A percentile compares a stretch with the other conserved stretches of the same genome.
Evolutionary conservation across 1,140 invertebrate genomes (phyloP).

Genomic region (Microplitis mediator): DNA sequence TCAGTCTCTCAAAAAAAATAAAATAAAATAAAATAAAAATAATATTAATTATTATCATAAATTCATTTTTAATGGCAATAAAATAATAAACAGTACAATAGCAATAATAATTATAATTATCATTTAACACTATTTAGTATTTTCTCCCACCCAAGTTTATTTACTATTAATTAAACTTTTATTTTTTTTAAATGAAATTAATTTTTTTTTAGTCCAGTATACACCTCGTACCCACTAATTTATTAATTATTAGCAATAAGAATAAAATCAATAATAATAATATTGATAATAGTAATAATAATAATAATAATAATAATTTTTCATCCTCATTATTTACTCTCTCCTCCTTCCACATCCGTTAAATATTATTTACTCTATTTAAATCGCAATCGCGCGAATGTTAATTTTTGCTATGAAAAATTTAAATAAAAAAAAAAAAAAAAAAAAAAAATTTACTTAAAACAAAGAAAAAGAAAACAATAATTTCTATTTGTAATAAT

Average conservation of each 20-base stretch:
- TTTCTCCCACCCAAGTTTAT: constrained; percentile 33
- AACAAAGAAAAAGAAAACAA: too few species aligned
- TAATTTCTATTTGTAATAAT: too few species aligned
- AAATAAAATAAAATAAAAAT: constrained; percentile 31
- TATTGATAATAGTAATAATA: constrained; percentile 53
- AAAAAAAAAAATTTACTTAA: not conserved
- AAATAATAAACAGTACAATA: constrained; percentile 60
- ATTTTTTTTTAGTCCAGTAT: constrained; percentile 22
- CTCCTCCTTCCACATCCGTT: constrained; percentile 1
- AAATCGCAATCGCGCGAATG: not conserved
- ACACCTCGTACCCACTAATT: constrained; percentile 49
- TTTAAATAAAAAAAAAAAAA: not conserved
- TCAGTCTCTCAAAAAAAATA: constrained; percentile 16
- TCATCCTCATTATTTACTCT: constrained; percentile 29
- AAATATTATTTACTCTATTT: constrained; percentile 17
- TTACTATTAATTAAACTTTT: not conserved
- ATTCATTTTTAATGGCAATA: constrained; percentile 59
- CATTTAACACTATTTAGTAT: constrained; percentile 52
- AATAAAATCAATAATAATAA: constrained; percentile 52
- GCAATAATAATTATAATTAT: constrained; percentile 54
- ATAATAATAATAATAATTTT: constrained; percentile 47
- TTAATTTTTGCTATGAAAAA: constrained; percentile 1
- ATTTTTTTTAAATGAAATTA: constrained; percentile 12
- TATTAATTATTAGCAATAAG: constrained; percentile 45
- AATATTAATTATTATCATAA: constrained; percentile 41